Base-by-base conservation (phyloP, 37 sponge, comb jelly and placozoan genomes). In the Aplysina aerophoba region DNA sequence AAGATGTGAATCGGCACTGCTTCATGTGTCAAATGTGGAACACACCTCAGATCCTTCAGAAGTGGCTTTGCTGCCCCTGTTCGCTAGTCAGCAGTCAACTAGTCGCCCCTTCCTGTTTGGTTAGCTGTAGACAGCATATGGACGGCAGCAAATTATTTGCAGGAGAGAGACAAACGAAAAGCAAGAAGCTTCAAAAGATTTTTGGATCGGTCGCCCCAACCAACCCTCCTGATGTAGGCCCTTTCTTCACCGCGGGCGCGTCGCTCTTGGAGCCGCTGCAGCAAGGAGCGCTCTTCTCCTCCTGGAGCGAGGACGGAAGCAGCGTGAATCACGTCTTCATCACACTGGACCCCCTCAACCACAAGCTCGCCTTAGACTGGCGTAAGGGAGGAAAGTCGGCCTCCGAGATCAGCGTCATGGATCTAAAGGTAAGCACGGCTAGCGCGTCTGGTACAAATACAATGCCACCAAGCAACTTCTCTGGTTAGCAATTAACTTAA, bases 101-200 rank as follows among this genome's bases (percentile, higher is more conserved):
- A 44, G 6, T 11, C 3, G 50, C 50, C 8, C 50, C 8, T 44
- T 8, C 50, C 50, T 44, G 50, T 44, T 8, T 44, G 50, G 8
- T 8, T 44, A 11, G 50, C 50, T 11, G 50, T 8, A 44, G 50
- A 44, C 50, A 44, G 50, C 50, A 8, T 8, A 44, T 44, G 50
- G 50, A 44, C 50, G 8, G 50, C 50, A 44, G 50, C 50, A 44
- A 44, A 44, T 44, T 8, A 8, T 44, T n/a, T n/a, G n/a, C 50
- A 8, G 50, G 50, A 8, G 50, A 44, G 8, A 44, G 50, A 69
- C 34, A 33, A 69, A 15, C 28, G 30, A 41, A 24, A 40, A 75
- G 78, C 33, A 75, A 75, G 53, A 75, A 75, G 53, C 41, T 75
- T 41, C 38, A 75, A 21, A 75, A 75, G 78, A 40, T 75, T 24